These are phyloP conservation scores for Hestina assimilis DNA, from an alignment of 1,140 invertebrate genomes.

Conservation along the genomic window DNA sequence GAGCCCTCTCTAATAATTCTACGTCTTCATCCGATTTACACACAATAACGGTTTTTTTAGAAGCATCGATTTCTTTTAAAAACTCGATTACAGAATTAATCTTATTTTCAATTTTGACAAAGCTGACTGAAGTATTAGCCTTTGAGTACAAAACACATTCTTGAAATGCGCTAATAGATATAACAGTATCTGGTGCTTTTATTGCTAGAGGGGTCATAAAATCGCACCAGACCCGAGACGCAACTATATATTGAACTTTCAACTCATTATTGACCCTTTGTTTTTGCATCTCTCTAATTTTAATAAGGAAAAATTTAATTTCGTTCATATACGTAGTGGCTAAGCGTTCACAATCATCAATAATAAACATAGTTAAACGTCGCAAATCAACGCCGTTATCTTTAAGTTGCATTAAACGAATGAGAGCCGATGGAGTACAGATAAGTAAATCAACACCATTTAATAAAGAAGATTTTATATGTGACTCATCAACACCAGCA, in stretches of 20 bases:
- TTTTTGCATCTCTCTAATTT: constrained; percentile 56
- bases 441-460: constrained; percentile 64
- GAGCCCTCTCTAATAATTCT: constrained; percentile 32
- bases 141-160: constrained; percentile 70
- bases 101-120: constrained; percentile 52
- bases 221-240: constrained; percentile 59
- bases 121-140: constrained; percentile 49
- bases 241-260: constrained; percentile 57
- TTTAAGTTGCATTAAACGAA: constrained; percentile 45
- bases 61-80: constrained; percentile 42
- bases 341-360: constrained; percentile 63
- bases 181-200: constrained; percentile 54
- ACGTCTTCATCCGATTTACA: constrained; percentile 63
- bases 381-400: constrained; percentile 57
- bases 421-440: constrained; percentile 47
- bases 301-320: constrained; percentile 47
- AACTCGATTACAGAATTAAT: constrained; percentile 43
- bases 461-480: constrained; percentile 46
- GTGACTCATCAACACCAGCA: constrained; percentile 49
- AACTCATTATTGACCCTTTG: constrained; percentile 48
- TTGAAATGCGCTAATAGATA: constrained; percentile 64
- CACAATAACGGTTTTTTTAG: constrained; percentile 60
- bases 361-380: constrained; percentile 48
- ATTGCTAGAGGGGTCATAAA: constrained; percentile 56
- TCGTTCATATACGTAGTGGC: constrained; percentile 47